A percentile compares a stretch with the other conserved stretches of the same genome.
Conservation (phyloP, 2,888 invertebrate genomes). For the Diarsia rubi region DNA sequence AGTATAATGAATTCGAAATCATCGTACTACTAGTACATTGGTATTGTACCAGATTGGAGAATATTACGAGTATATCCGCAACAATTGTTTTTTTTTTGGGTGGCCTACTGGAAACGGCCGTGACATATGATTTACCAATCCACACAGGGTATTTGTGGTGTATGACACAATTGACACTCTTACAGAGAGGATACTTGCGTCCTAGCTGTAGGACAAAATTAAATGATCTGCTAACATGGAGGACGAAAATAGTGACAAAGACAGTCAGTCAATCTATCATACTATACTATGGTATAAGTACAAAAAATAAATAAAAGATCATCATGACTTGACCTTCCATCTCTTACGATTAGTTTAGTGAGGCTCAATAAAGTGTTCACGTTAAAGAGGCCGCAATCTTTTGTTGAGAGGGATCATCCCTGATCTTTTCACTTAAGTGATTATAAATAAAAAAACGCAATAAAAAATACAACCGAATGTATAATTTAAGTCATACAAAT, state of each 20-base stretch:
- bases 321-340: background rate
- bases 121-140: background rate
- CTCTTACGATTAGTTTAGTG: background rate
- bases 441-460: slow-evolving; percentile 28
- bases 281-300: too few species aligned
- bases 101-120: background rate
- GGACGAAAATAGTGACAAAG: background rate
- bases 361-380: background rate
- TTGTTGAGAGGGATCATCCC: background rate
- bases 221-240: background rate
- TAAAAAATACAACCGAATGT: slow-evolving; percentile 13
- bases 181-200: background rate
- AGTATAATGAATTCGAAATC: background rate
- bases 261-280: background rate
- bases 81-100: background rate
- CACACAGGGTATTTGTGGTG: too few species aligned
- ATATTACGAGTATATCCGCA: background rate
- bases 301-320: background rate
- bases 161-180: background rate
- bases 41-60: background rate
- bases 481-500: slow-evolving; percentile 47
- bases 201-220: background rate
- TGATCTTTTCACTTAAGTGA: slow-evolving; percentile 30
- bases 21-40: background rate
- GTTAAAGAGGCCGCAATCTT: background rate